phyloP scores from a whole-genome alignment of 2,888 invertebrate genomes.

The Eupithecia abbreviata region DNA sequence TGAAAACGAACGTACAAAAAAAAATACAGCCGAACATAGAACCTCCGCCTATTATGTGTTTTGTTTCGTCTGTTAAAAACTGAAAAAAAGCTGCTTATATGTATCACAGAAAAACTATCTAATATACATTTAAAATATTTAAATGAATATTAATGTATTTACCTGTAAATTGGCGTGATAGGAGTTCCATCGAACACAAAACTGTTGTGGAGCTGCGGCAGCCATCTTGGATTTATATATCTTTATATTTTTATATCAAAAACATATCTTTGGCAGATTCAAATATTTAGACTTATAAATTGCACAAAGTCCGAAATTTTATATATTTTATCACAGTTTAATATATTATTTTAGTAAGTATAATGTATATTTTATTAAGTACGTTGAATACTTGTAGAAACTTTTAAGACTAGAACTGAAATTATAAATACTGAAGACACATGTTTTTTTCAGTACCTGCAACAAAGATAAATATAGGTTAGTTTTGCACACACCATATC shows the following conservation, averaged over 20 bases:
- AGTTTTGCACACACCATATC: background rate
- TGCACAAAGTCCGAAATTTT: conserved; percentile 58
- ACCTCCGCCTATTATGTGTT: no score
- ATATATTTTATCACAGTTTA: conserved; percentile 48
- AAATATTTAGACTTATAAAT: conserved; percentile 49
- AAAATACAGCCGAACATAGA: no score
- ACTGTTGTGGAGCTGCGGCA: conserved; percentile 82
- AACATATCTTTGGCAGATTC: conserved; percentile 63
- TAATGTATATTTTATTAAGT: conserved; percentile 70
- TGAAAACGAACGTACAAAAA: no score
- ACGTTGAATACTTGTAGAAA: conserved; percentile 75
- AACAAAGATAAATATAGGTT: conserved; percentile 46
- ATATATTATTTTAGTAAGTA: conserved; percentile 50
- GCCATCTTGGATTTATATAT: conserved; percentile 66
- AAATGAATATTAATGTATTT: conserved; percentile 48
- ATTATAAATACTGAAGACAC: conserved; percentile 64
- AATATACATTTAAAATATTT: no score
- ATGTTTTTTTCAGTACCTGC: conserved; percentile 58
- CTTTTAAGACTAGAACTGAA: conserved; percentile 74
- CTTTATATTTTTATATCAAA: conserved; percentile 43
- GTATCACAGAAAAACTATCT: no score
- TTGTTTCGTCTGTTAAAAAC: no score
- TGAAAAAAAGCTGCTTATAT: no score
- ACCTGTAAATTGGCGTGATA: conserved; percentile 90
- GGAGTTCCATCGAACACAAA: conserved; percentile 92